A percentile compares a stretch with the other conserved stretches of the same genome.
Evolutionary conservation across 2,888 invertebrate genomes (phyloP).

Genomic region (Stegana nigrithorax): DNA sequence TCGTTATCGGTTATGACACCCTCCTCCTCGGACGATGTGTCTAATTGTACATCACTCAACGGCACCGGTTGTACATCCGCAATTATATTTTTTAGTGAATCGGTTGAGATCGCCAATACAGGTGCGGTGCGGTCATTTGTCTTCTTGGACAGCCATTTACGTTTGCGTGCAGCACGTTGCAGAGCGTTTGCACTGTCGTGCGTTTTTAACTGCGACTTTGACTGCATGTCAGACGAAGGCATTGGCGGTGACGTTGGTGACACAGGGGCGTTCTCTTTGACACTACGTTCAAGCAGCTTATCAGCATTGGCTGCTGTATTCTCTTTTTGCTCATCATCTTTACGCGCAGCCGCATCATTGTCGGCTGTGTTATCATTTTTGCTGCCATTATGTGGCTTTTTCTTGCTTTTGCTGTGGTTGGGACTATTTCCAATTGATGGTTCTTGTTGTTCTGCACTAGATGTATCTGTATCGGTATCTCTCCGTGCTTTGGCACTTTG

Average conservation of each 20-base stretch:
- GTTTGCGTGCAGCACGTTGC: constrained; percentile 65
- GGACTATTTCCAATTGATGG: too few species aligned
- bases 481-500: too few species aligned
- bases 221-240: constrained; percentile 6
- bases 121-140: constrained; percentile 71
- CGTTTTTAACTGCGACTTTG: neutral
- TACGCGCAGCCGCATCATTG: neutral
- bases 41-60: constrained; percentile 71
- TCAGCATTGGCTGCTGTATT: too few species aligned
- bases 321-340: neutral
- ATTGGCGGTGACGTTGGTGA: too few species aligned
- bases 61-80: constrained; percentile 74
- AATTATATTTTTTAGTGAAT: constrained; percentile 77
- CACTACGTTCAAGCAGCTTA: too few species aligned
- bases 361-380: neutral
- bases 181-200: neutral
- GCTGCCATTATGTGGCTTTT: neutral
- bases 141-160: constrained; percentile 69
- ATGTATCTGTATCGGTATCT: too few species aligned
- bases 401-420: constrained; percentile 23
- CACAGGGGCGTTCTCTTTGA: too few species aligned
- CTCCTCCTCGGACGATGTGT: constrained; percentile 67
- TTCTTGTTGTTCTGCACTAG: constrained; percentile 36
- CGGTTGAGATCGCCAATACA: constrained; percentile 79
- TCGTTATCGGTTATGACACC: constrained; percentile 64